These are phyloP conservation scores for Cremastinae sp. DNA, from an alignment of 2,888 invertebrate species.

Conservation along the genomic window DNA sequence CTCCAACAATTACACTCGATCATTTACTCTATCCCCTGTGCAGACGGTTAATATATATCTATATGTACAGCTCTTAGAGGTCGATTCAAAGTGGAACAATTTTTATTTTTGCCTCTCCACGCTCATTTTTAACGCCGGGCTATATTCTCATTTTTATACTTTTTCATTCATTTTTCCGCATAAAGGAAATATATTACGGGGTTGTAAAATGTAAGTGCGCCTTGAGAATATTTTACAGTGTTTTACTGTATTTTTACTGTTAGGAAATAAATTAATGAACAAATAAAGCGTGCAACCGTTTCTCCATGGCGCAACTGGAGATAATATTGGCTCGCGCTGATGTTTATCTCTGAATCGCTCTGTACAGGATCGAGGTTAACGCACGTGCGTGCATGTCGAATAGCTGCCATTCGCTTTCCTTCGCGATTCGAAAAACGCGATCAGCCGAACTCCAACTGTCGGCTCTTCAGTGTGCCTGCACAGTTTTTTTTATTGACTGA, in stretches of 20 bases:
- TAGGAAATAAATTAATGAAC: too few species aligned
- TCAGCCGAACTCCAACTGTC: slow-evolving; percentile 66
- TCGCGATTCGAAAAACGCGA: slow-evolving; percentile 62
- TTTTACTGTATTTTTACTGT: too few species aligned
- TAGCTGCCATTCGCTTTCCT: slow-evolving; percentile 53
- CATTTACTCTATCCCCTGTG: slow-evolving; percentile 27
- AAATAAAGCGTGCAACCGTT: too few species aligned
- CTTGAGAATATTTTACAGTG: too few species aligned
- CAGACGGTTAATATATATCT: not conserved
- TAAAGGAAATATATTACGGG: not conserved
- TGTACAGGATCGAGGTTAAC: slow-evolving; percentile 22
- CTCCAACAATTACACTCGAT: slow-evolving; percentile 22
- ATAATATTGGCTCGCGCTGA: not conserved
- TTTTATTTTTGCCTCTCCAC: too few species aligned
- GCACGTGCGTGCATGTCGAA: slow-evolving; percentile 56
- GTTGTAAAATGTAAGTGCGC: too few species aligned
- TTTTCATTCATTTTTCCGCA: not conserved
- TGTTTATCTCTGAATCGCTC: slow-evolving; percentile 5
- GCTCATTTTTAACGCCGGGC: not conserved
- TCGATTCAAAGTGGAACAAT: not conserved
- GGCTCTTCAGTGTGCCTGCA: slow-evolving; percentile 57
- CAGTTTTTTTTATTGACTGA: slow-evolving; percentile 28
- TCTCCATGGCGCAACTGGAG: too few species aligned
- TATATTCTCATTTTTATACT: not conserved
- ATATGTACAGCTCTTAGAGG: slow-evolving; percentile 1